Evolutionary conservation across 2,888 invertebrate species (phyloP).

Genomic region (Phasia obesa): DNA sequence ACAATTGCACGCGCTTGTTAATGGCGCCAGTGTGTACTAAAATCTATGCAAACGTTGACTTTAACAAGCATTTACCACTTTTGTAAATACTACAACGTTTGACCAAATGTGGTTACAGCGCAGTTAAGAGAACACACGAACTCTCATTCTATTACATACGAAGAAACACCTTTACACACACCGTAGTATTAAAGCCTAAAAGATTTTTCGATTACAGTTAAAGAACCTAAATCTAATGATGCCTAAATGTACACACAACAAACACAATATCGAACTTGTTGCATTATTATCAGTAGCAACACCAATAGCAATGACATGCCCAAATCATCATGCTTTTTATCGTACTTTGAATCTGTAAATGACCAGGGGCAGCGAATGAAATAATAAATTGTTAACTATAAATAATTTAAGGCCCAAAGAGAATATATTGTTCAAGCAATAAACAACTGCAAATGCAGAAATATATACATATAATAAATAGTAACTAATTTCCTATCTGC

Average conservation of each 20-base stretch:
- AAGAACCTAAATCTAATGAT: constrained; percentile 25
- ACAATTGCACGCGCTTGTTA: constrained; percentile 10
- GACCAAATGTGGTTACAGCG: constrained; percentile 37
- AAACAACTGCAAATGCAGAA: too few species aligned
- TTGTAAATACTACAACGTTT: constrained; percentile 56
- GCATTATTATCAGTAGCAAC: constrained; percentile 20
- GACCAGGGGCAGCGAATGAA: not conserved
- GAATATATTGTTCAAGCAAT: too few species aligned
- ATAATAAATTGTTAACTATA: not conserved
- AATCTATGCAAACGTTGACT: constrained; percentile 19
- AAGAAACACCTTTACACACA: not conserved
- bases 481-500: too few species aligned
- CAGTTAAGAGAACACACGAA: not conserved
- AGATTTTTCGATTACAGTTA: not conserved
- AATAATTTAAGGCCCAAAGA: too few species aligned
- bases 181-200: constrained; percentile 30
- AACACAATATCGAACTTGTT: constrained; percentile 35
- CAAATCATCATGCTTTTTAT: not conserved
- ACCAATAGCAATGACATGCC: constrained; percentile 7
- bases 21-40: not conserved
- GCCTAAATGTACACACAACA: constrained; percentile 6
- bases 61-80: constrained; percentile 39
- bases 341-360: not conserved
- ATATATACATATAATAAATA: too few species aligned
- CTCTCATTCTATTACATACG: not conserved